Evolutionary conservation across 92 coral and sea anemone genomes (phyloP).

Genomic region (Metridium senile): DNA sequence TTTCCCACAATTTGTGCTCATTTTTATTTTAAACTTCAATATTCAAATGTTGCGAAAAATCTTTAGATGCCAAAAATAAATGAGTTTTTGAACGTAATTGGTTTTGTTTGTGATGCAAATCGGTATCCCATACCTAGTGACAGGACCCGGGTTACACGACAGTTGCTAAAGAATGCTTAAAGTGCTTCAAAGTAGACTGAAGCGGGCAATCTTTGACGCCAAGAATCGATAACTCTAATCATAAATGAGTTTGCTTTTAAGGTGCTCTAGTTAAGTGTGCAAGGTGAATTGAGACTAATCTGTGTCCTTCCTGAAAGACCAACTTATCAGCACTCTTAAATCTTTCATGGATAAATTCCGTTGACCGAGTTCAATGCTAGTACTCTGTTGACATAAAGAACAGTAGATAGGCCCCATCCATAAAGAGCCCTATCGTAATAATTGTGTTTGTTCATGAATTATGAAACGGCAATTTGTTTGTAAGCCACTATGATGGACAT

Average conservation of each 20-base stretch:
- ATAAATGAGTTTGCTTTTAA: conserved; percentile 74
- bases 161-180: conserved; percentile 86
- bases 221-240: conserved; percentile 66
- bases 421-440: conserved; percentile 96
- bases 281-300: conserved; percentile 72
- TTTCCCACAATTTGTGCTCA: conserved; percentile 23
- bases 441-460: conserved; percentile 97
- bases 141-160: conserved; percentile 83
- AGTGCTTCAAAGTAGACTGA: conserved; percentile 51
- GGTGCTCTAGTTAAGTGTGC: conserved; percentile 60
- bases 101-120: conserved; percentile 93
- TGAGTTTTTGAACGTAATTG: conserved; percentile 73
- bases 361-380: conserved; percentile 60
- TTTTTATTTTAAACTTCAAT: too few relatives aligned
- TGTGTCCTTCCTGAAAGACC: conserved; percentile 80
- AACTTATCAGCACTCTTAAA: conserved; percentile 82
- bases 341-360: conserved; percentile 68
- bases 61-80: conserved; percentile 28
- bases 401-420: conserved; percentile 85
- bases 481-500: conserved; percentile 97
- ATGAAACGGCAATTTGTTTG: conserved; percentile 99
- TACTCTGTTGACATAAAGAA: conserved; percentile 87
- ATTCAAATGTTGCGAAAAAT: too few relatives aligned
- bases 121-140: conserved; percentile 55
- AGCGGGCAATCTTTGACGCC: conserved; percentile 86